Evolutionary conservation across 2,113 vertebrate genomes (phyloP), one percentile per base, ranked within the genome.

Genomic region (Lepisosteus osseus): DNA sequence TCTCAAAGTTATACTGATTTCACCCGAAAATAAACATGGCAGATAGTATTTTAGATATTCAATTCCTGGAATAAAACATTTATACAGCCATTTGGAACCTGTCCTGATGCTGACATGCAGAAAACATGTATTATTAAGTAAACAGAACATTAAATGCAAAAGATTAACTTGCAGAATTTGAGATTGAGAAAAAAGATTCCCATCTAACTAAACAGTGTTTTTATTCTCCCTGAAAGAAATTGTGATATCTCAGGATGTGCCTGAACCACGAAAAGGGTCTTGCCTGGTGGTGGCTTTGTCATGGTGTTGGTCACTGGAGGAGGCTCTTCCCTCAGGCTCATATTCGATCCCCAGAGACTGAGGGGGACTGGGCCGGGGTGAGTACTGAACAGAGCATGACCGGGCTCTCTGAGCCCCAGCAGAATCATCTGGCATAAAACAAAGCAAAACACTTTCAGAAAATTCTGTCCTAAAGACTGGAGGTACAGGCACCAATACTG

Each of bases 351-450:
- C 72, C 71, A 95, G 89, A 55, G 94, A 94, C 29, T 94, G 95
- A 0, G 94, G 91, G 1, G 93, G 93, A 76, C 90, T 92, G 17
- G 87, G 90, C 73, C 90, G 90, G n/a, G 95, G 95, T 47, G 95
- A 97, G 79, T 92, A 94, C 81, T 96, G 95, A 0, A 91, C 88
- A 3, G 95, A 96, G 76, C 88, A 86, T 45, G 93, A 92, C 68
- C 92, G 89, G 68, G 91, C 89, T 85, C 93, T 91, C 71, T 95
- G 90, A n/a, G 81, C 77, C 47, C 61, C 62, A 11, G 91, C 82
- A 0, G 92, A 79, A 0, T 96, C 94, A 3, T 83, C 94, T 88
- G 82, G 84, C 83, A 55, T 69, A 55, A 64, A 63, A 8, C 6
- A 43, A 56, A 51, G 29, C 29, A 29, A 1, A 29, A 29, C 29